Percentiles rank a stretch among this genome's conserved stretches.
Conservation (phyloP, 2,888 invertebrate genomes). For the Dryococelus australis region DNA sequence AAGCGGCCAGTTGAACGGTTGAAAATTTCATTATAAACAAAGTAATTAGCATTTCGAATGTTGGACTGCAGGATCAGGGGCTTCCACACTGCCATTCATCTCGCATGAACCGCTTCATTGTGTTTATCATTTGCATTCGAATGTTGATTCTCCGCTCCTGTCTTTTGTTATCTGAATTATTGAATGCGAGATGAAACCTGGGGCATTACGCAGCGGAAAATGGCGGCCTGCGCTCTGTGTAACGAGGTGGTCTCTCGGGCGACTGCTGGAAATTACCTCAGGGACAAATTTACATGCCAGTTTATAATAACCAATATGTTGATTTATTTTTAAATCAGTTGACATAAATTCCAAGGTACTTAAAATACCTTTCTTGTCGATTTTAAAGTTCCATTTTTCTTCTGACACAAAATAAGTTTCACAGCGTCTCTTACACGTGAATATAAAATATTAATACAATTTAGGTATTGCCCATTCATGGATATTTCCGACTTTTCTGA, state of each 20-base stretch:
- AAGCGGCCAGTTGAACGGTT: too few species aligned
- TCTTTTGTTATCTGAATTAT: conserved; percentile 16
- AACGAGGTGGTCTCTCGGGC: neutral
- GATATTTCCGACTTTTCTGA: too few species aligned
- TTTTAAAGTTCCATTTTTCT: too few species aligned
- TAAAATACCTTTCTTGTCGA: too few species aligned
- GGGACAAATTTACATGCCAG: neutral
- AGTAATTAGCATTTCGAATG: neutral
- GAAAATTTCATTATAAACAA: neutral
- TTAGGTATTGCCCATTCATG: too few species aligned
- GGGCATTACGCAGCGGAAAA: neutral
- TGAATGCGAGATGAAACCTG: conserved; percentile 1
- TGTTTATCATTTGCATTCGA: conserved; percentile 16
- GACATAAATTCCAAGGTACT: neutral
- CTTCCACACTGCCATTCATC: neutral
- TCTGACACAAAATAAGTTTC: too few species aligned
- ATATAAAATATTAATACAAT: too few species aligned
- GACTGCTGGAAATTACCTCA: neutral
- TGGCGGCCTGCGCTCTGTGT: neutral
- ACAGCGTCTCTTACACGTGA: too few species aligned
- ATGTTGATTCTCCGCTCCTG: neutral
- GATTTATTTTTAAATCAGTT: neutral
- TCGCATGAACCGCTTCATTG: neutral
- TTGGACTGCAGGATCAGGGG: neutral
- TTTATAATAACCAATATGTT: neutral